phyloP scores from a whole-genome alignment of 2,797 vertebrate species.

The Cephalopachus bancanus region DNA sequence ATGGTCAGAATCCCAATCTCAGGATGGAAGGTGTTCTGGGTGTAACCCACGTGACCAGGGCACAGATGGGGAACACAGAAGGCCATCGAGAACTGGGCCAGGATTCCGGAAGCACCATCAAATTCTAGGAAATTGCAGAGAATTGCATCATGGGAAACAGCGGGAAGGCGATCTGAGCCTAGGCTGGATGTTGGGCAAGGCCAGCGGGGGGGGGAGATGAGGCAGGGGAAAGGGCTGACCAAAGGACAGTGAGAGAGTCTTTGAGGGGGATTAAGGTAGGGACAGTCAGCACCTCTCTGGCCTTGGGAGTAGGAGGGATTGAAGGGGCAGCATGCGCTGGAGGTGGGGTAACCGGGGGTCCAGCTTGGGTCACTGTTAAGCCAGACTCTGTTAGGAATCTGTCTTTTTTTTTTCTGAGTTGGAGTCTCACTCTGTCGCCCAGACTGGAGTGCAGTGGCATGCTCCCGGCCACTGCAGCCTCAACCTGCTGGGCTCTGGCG shows the following conservation, averaged over 20 bases:
- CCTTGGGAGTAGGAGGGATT: not conserved
- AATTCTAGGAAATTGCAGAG: not conserved
- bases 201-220: not conserved
- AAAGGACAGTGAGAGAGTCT: not conserved
- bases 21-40: not conserved
- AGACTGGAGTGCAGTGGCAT: too few relatives aligned
- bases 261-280: accelerated
- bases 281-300: too few relatives aligned
- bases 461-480: too few relatives aligned
- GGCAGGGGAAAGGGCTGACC: not conserved
- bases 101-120: not conserved
- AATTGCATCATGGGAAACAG: not conserved
- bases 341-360: too few relatives aligned
- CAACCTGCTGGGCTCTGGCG: too few relatives aligned
- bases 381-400: not conserved
- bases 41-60: too few relatives aligned
- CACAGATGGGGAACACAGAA: not conserved
- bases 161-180: not conserved
- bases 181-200: not conserved
- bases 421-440: too few relatives aligned
- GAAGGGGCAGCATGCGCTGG: not conserved
- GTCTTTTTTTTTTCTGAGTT: not conserved
- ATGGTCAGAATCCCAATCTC: not conserved
- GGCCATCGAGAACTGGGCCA: not conserved
- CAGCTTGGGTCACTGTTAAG: not conserved